Base-by-base conservation (phyloP, 92 coral and sea anemone genomes). In the Palythoa caribaeorum region DNA sequence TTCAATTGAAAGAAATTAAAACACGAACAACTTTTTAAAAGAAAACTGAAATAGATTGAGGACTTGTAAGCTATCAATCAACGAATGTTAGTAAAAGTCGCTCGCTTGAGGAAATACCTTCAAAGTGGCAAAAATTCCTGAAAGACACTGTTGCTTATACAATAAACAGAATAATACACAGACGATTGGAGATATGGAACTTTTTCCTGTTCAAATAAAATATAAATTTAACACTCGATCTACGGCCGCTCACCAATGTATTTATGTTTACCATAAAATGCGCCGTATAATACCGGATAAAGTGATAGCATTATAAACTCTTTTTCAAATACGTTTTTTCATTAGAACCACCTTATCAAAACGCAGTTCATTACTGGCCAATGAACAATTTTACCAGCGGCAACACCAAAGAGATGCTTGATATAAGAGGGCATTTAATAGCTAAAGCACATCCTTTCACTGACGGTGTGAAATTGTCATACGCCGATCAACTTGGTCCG, bases 321-420 rank as follows among this genome's bases (percentile, higher is more conserved):
- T 3, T 13, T 73, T 40, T 38, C 38, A 35, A 20, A 37, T 7
- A 52, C 55, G 39, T 63, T 75, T 65, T 12, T 39, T 89, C 38
- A 0, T 6, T 78, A 92, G 94, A 84, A 12, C 87, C 91, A 6
- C 89, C 90, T 44, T 92, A 92, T 71, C 92, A 73, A 14, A 71
- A 68, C 38, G 98, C 98, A 14, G 90, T 86, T 35, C 96, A 95
- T 77, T 95, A 95, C 78, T 90, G 94, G 90, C 98, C 98, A 6
- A 40, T 95, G 89, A 95, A 91, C 77, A 73, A 83, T 39, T 85
- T 93, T 2, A 84, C 88, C 3, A 71, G 16, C 15, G 5, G 52
- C 35, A 87, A 79, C 73, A 87, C 28, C 28, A 28, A 28, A 8
- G 50, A 48, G 19, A 79, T 95, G 16, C 66, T 89, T 53, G 98